phyloP scores from a whole-genome alignment of 2,113 vertebrate genomes.

The Podilymbus podiceps region DNA sequence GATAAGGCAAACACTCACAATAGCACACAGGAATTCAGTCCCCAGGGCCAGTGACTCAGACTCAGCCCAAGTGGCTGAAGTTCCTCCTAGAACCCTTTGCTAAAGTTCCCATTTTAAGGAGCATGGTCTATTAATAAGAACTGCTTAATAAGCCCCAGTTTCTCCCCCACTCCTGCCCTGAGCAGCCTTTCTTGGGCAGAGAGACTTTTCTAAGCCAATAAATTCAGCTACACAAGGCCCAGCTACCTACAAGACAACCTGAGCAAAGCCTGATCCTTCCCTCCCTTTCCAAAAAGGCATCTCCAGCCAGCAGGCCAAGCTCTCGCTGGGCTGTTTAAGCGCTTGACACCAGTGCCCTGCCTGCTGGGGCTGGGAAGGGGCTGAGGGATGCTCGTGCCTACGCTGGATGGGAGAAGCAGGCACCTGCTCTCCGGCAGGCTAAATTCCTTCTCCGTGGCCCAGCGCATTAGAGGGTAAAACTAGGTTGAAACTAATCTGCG shows the following conservation, averaged over 20 bases:
- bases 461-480: constrained; percentile 24
- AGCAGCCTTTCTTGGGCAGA: not conserved
- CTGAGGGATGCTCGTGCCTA: not conserved
- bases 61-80: not conserved
- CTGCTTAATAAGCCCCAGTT: not conserved
- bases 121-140: constrained; percentile 41
- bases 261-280: not conserved
- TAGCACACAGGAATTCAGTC: constrained; percentile 38
- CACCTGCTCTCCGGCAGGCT: not conserved
- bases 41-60: constrained; percentile 29
- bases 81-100: constrained; percentile 26
- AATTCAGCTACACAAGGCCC: not conserved
- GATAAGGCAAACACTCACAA: constrained; percentile 53
- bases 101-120: not conserved
- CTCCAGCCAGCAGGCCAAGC: not conserved
- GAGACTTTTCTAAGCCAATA: constrained; percentile 29
- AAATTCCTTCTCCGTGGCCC: not conserved
- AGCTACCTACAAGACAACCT: not conserved
- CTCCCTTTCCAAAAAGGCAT: not conserved
- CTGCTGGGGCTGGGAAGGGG: not conserved
- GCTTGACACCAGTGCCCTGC: accelerated
- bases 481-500: constrained; percentile 49
- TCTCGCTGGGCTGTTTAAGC: not conserved
- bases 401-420: not conserved
- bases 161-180: not conserved